phyloP scores from a whole-genome alignment of 2,113 vertebrate species.

The Oreotrochilus melanogaster region DNA sequence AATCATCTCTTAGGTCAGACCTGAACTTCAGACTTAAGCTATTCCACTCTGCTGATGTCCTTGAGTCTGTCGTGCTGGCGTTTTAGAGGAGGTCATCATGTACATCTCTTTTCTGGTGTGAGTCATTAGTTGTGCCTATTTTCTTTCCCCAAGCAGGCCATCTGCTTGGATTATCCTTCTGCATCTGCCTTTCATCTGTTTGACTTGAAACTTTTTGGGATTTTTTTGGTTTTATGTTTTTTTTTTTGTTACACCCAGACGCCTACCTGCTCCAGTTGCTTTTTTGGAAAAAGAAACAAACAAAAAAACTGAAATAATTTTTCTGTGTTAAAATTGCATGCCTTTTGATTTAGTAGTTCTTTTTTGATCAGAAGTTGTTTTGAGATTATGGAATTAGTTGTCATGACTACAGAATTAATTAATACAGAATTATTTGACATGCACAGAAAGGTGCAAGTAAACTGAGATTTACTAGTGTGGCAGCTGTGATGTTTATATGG shows the following conservation, averaged over 20 bases:
- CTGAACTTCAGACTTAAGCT: background rate
- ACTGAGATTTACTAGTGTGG: background rate
- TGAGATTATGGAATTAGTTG: background rate
- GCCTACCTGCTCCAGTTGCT: background rate
- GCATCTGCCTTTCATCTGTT: background rate
- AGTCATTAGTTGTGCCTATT: slow-evolving; percentile 28
- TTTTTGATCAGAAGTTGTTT: background rate
- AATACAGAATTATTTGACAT: background rate
- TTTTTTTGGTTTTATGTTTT: background rate
- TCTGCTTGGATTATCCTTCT: slow-evolving; percentile 19
- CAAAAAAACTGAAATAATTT: background rate
- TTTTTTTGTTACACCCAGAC: background rate
- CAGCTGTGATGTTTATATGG: background rate
- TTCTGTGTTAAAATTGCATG: background rate
- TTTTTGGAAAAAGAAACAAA: background rate
- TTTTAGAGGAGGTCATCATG: background rate
- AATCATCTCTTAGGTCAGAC: background rate
- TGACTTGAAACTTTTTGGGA: background rate
- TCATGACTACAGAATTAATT: background rate
- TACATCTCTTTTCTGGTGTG: background rate
- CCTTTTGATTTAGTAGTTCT: background rate
- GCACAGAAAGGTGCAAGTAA: background rate
- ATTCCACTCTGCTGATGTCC: background rate
- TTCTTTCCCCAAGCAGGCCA: background rate
- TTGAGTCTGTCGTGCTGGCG: background rate